Evolutionary conservation across 2,113 vertebrate species (phyloP), one percentile per base, ranked within the genome.

Genomic region (Pimephales promelas): DNA sequence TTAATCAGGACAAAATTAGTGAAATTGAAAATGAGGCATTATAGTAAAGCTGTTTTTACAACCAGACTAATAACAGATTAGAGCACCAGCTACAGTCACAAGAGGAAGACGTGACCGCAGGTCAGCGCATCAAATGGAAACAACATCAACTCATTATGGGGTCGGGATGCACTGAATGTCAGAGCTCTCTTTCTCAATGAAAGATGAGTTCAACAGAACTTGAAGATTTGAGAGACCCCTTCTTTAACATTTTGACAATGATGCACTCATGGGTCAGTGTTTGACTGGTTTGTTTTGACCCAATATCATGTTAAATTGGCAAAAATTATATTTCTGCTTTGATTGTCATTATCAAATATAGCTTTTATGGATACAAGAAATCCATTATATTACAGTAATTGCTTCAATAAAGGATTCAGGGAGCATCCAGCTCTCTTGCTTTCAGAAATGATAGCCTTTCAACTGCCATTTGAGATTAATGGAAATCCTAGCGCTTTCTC

Each of bases 1-100:
- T 81, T 79, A 88, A 89, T 81, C 89, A 90, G 86, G 87, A 88
- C 85, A 80, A 81, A 87, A 89, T 83, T 57, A 59, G 13, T 47
- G 36, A 89, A 90, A 81, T 74, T 90, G 88, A 82, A 92, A 92
- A 91, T 86, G 84, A 90, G 88, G 89, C 83, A 87, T 91, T 88
- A 89, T 79, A 85, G 84, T 89, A 82, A 54, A 64, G 85, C 86
- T 84, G 82, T 87, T 92, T 91, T 85, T 18, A 84, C 85, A 86
- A 87, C 79, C 85, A 73, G 72, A 66, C 68, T 89, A 91, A 89
- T 88, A 85, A 85, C 79, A 31, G 61, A 57, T 43, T 71, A 81
- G 78, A 85, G 76, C 80, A 64, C 74, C 71, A 57, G 49, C 20
- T 47, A 57, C 31, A 72, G 34, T 47, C 8, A 7, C 62, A 66